Conservation (phyloP, 2,797 vertebrate species). For the Diceros bicornis region DNA sequence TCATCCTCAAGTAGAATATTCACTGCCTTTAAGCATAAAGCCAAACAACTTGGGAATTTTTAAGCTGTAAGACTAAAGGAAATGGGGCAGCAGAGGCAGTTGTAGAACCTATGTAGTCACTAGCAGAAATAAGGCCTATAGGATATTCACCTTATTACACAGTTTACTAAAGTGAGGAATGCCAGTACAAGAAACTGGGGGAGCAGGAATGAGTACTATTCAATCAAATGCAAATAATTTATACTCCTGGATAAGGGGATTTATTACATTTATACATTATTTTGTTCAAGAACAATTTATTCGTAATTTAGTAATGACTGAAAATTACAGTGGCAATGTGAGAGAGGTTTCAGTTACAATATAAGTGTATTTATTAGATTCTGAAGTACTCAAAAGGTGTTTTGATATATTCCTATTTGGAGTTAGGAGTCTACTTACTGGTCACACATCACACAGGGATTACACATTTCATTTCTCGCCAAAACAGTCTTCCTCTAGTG, state of each 20-base stretch:
- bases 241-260: constrained; percentile 26
- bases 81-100: neutral
- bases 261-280: constrained; percentile 29
- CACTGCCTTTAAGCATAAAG: constrained; percentile 23
- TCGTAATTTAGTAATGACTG: constrained; percentile 41
- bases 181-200: neutral
- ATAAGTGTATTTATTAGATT: neutral
- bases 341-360: neutral
- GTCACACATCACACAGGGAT: neutral
- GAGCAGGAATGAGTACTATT: neutral
- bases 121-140: neutral
- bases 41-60: neutral
- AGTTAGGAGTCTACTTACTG: constrained; percentile 35
- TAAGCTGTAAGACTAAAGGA: neutral
- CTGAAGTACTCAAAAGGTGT: constrained; percentile 14
- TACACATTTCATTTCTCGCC: neutral
- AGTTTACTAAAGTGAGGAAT: neutral
- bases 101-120: neutral
- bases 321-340: neutral
- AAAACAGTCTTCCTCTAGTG: neutral
- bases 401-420: neutral
- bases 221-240: neutral
- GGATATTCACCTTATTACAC: neutral
- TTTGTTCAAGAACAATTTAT: constrained; percentile 32
- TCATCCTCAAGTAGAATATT: constrained; percentile 20